Evolutionary conservation across 2,797 vertebrate genomes (phyloP).

Genomic region (Molossus molossus): DNA sequence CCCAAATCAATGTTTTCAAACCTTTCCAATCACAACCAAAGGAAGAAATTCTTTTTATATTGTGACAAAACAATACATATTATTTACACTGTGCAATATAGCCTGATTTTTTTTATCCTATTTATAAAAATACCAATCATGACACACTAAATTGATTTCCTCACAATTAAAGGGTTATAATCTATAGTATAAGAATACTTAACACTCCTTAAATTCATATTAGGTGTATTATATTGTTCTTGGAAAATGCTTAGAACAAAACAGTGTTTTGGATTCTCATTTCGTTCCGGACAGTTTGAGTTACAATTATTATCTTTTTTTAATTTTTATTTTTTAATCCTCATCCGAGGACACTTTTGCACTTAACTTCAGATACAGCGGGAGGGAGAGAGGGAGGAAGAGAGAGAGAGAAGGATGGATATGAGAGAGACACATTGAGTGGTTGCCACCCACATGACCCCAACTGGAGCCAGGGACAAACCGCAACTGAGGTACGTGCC

Average conservation of each 20-base stretch:
- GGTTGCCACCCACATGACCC: no score
- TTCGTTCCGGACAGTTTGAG: slow-evolving; percentile 29
- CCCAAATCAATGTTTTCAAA: background rate
- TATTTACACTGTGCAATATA: slow-evolving; percentile 26
- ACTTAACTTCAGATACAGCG: no score
- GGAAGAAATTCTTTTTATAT: slow-evolving; percentile 5
- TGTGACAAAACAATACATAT: background rate
- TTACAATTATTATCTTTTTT: slow-evolving; percentile 6
- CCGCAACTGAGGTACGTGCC: no score
- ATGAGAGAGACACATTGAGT: no score
- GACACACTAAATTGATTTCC: slow-evolving; percentile 30
- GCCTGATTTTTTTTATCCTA: slow-evolving; percentile 28
- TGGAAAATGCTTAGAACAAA: slow-evolving; percentile 52
- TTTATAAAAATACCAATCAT: background rate
- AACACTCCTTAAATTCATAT: background rate
- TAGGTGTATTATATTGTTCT: background rate
- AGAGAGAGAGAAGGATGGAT: no score
- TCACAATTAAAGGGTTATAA: slow-evolving; percentile 25
- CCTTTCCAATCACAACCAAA: slow-evolving; percentile 47
- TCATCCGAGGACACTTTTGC: no score
- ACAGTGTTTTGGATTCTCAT: background rate
- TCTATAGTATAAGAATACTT: slow-evolving; percentile 5
- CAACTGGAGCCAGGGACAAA: no score
- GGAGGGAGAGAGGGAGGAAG: no score
- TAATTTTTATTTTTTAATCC: no score